Base-by-base conservation (phyloP, 2,888 invertebrate genomes). In the Mesochorus sp. region DNA sequence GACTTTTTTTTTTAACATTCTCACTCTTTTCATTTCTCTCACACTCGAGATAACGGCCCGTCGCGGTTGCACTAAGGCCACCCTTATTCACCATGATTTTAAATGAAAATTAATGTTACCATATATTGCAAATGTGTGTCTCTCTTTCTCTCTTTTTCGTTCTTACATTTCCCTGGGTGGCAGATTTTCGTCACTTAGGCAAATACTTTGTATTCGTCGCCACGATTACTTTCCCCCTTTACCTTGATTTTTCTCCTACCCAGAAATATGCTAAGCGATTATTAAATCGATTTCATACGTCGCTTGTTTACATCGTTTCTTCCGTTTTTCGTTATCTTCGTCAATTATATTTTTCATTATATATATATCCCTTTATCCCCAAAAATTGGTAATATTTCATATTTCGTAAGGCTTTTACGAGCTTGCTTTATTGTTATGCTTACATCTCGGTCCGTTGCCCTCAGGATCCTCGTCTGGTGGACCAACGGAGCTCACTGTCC, bases 401-500 rank as follows among this genome's bases (percentile, higher is more conserved):
- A 17, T 39, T 62, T 62, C 21, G 28, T 31, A 6, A 4, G 61
- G 14, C 0, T 47, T 3, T 0, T 21, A 17, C 21, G n/a, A n/a
- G n/a, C 34, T 31, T 61, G 1, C 26, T 53, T 61, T 14, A 24
- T 55, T 51, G n/a, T n/a, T 37, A 55, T 72, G 75, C 85, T 85
- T 72, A 87, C 87, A 84, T 78, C 87, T 85, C 42, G 82, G 66
- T 61, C 88, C 90, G 81, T 90, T 89, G 61, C 61, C 72, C 57
- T 86, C 82, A 80, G 88, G 86, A 80, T 85, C 85, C 76, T 86
- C 86, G 80, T 89, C 87, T 55, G 91, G 90, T 75, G 90, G 89
- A 39, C 86, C 88, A 39, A 88, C 87, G 84, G 89, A 90, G 83
- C 89, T 91, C 75, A 90, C 88, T 76, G 87, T 90, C 91, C 91